A percentile compares a stretch with the other conserved stretches of the same genome.
Conservation (phyloP, 92 coral and sea anemone genomes). For the Muricea muricata region DNA sequence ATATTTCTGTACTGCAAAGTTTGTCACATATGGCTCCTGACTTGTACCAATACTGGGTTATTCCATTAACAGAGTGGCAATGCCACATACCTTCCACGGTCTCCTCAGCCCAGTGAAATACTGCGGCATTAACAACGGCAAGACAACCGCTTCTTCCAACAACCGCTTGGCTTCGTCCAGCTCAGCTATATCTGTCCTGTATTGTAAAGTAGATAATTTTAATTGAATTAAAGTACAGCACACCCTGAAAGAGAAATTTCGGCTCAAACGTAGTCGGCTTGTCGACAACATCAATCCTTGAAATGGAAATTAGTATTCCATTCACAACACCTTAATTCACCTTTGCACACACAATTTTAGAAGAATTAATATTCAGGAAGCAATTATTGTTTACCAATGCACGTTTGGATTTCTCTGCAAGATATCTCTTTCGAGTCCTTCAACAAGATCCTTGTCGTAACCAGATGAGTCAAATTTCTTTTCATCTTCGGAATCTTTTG, state of each 20-base stretch:
- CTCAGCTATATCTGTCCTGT: slow-evolving; percentile 94
- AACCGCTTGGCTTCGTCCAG: slow-evolving; percentile 89
- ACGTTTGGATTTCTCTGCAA: slow-evolving; percentile 97
- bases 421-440: slow-evolving; percentile 93
- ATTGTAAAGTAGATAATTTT: no score
- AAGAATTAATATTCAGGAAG: no score
- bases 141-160: slow-evolving; percentile 94
- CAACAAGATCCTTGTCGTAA: slow-evolving; percentile 95
- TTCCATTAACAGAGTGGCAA: no score
- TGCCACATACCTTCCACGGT: slow-evolving; percentile 87
- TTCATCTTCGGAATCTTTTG: slow-evolving; percentile 76
- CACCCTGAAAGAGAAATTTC: no score
- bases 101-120: slow-evolving; percentile 94
- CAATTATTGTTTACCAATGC: no score
- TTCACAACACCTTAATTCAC: no score
- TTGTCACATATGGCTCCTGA: no score
- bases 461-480: slow-evolving; percentile 95
- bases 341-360: no score
- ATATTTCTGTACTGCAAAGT: no score
- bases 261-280: no score
- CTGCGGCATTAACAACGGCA: slow-evolving; percentile 96
- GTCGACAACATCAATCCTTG: no score
- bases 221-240: neutral
- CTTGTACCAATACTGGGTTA: neutral
- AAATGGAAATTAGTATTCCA: neutral